phyloP scores from a whole-genome alignment of 2,888 invertebrate genomes.

The Caenorhabditis sp. region DNA sequence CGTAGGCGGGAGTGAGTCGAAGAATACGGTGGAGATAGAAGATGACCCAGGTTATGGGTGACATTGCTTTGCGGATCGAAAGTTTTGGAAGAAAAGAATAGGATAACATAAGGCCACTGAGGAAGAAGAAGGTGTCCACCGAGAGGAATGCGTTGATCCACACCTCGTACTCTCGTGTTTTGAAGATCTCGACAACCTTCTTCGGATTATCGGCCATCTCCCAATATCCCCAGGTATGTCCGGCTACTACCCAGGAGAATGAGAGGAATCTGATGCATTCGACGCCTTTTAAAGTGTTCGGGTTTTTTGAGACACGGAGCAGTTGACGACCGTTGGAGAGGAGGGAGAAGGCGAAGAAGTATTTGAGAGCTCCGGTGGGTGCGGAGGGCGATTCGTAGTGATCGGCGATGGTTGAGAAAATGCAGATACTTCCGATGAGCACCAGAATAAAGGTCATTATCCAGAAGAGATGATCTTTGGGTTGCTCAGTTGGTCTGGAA shows the following conservation, averaged over 20 bases:
- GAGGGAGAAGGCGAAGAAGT: conserved; percentile 35
- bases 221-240: conserved; percentile 36
- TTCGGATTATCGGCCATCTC: conserved; percentile 35
- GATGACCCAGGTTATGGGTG: conserved; percentile 30
- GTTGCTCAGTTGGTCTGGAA: conserved; percentile 16
- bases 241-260: conserved; percentile 55
- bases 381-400: background rate
- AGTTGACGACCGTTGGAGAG: conserved; percentile 32
- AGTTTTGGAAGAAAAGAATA: conserved; percentile 36
- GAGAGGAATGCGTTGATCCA: conserved; percentile 53
- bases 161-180: conserved; percentile 37
- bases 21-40: conserved; percentile 41
- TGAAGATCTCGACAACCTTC: conserved; percentile 32
- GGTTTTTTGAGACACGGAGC: conserved; percentile 22
- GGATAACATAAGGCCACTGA: conserved; percentile 48
- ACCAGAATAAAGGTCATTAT: conserved; percentile 17
- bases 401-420: conserved; percentile 21
- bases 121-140: conserved; percentile 60
- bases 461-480: conserved; percentile 16
- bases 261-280: conserved; percentile 52
- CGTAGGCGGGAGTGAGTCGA: conserved; percentile 40
- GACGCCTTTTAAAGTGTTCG: conserved; percentile 25
- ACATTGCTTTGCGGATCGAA: conserved; percentile 11
- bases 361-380: background rate
- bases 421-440: background rate